Conservation (phyloP, 2,888 invertebrate species). For the Panopea generosa region DNA sequence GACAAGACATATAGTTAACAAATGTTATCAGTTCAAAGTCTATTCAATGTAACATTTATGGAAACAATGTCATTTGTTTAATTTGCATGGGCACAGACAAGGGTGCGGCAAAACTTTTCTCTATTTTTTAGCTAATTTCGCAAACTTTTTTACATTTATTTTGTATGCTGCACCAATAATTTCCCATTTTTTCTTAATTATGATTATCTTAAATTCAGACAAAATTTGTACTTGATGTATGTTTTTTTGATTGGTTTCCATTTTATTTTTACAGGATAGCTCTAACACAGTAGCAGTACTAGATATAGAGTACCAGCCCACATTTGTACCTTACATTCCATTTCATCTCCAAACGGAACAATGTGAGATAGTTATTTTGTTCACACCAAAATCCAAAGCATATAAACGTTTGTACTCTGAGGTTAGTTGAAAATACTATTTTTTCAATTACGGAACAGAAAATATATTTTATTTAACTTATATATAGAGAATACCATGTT, state of each 20-base stretch:
- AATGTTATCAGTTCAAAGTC: too few relatives aligned
- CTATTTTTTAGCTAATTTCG: too few relatives aligned
- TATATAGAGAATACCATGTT: too few relatives aligned
- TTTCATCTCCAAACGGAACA: conserved; percentile 66
- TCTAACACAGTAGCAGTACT: conserved; percentile 73
- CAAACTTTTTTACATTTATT: too few relatives aligned
- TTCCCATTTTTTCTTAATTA: too few relatives aligned
- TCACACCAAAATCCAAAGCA: conserved; percentile 78
- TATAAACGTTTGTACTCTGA: conserved; percentile 78
- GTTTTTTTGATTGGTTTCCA: neutral
- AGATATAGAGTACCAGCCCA: conserved; percentile 66
- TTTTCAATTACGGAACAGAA: neutral
- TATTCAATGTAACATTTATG: too few relatives aligned
- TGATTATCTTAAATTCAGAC: too few relatives aligned
- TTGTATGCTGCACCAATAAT: too few relatives aligned
- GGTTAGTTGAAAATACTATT: conserved; percentile 58
- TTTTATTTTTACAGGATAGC: conserved; percentile 72
- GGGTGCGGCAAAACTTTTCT: too few relatives aligned
- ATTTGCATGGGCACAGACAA: too few relatives aligned
- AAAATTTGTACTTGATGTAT: conserved; percentile 1
- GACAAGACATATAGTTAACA: too few relatives aligned
- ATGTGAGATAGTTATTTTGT: conserved; percentile 71
- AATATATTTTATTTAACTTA: conserved; percentile 1
- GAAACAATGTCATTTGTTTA: too few relatives aligned
- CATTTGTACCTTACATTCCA: conserved; percentile 67